Base-by-base conservation (phyloP, 2,113 vertebrate genomes). In the Lates calcarifer region DNA sequence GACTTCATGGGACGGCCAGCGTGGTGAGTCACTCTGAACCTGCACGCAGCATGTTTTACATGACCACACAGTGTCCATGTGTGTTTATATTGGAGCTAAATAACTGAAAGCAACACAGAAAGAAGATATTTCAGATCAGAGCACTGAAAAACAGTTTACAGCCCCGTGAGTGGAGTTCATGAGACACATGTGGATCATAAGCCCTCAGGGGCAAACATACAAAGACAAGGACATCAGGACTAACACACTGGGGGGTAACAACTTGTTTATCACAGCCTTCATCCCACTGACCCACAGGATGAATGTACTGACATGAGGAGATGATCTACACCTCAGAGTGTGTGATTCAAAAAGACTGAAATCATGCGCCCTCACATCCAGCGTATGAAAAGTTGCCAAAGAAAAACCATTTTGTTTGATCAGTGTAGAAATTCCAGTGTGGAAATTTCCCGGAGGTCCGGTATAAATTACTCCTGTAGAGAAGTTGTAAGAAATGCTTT, bases 181-280 rank as follows among this genome's bases (percentile, higher is more conserved):
- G 71, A 69, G 55, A 64, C 82, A 90, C 66, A 87, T 91, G 79
- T 82, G 70, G 77, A 86, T 85, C 61, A 83, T 62, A 81, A 60
- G 60, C 45, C 70, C 74, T 39, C 2, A 13, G 61, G 37, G 61
- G 51, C 41, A 63, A 55, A 82, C 43, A 65, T 67, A 51, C 26
- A 49, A 35, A 58, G 24, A 71, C 79, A 47, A 37, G 57, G 47
- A 47, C 51, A 47, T 72, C 49, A 47, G 58, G 51, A 78, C 86
- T 64, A 76, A 64, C 65, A n/a, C 22, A 18, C 53, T 26, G 11
- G 17, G 7, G 18, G 37, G 20, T 57, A 24, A 71, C 20, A 47
- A n/a, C 17, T 39, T 74, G 29, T 77, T 62, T 57, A 64, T 56
- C 63, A 35, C 37, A 75, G 33, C 7, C 60, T 60, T 68, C 14